Evolutionary conservation across 1,140 invertebrate species (phyloP), one percentile per base, ranked within the genome.

Genomic region (Hycleus cichorii): DNA sequence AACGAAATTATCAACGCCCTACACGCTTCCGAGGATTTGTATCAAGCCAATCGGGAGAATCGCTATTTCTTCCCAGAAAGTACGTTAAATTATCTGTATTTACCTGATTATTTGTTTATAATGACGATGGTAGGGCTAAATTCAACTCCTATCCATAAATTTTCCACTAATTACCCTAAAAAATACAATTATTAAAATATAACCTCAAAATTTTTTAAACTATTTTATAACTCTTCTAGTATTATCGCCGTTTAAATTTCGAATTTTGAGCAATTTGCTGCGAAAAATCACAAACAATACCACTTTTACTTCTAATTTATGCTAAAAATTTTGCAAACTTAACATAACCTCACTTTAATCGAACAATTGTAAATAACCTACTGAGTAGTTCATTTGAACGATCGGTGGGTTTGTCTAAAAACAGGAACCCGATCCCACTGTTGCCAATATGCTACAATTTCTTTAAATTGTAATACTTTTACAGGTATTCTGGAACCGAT

Each of bases 21-120:
- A 3, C 92, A 96, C 70, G 91, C 90, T 5, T 94, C 91, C 63
- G 85, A 86, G 64, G 80, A 82, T 61, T 74, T 39, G 89, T 93
- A 1, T 76, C 87, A 39, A 80, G 81, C 32, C 7, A 32, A 32
- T 3, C 32, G 32, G 42, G 95, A 97, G 75, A 93, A 96, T 64
- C 82, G 85, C 67, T 94, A 91, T 75, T 92, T 95, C 69, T 94
- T 92, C 72, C 89, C 90, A 3, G 78, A 86, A 60, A 82, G 90
- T 93, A 80, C 81, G 78, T 42, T 8, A 8, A n/a, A 11, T 42
- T 42, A 42, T 0, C 11, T n/a, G 3, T 18, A 18, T 18, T 18
- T 18, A 18, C 18, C 18, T 18, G 18, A 1, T 12, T 18, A 18
- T 18, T 18, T 18, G 2, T 18, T 18, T 18, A 18, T 18, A 18